A percentile compares a stretch with the other conserved stretches of the same genome.
phyloP scores from a whole-genome alignment of 2,797 vertebrate genomes.

The Typhlichthys eigenmanni region DNA sequence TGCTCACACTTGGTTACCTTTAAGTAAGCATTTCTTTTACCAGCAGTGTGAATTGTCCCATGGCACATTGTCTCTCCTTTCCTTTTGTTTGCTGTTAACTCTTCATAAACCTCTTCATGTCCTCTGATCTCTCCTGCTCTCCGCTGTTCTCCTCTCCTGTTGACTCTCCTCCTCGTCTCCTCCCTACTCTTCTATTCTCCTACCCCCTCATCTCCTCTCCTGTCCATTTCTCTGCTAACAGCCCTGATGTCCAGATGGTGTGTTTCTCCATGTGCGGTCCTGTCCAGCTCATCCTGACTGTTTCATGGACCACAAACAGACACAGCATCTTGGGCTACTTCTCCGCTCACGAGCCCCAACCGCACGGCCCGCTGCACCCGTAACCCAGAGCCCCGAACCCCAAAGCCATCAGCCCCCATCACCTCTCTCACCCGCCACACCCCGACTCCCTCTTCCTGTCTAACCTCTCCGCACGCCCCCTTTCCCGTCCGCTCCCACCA shows the following conservation, averaged over 20 bases:
- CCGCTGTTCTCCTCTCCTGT: not conserved
- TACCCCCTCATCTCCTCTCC: not conserved
- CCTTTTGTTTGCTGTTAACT: not conserved
- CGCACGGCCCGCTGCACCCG: constrained; percentile 23
- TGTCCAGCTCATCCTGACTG: constrained; percentile 65
- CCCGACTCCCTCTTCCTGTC: constrained; percentile 40
- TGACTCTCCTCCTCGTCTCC: not conserved
- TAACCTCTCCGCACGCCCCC: constrained; percentile 41
- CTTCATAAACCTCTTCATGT: not conserved
- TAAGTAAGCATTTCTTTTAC: constrained; percentile 27
- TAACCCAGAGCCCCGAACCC: constrained; percentile 23
- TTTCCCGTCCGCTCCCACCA: constrained; percentile 68
- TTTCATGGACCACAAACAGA: constrained; percentile 78
- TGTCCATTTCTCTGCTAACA: constrained; percentile 33
- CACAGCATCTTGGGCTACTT: constrained; percentile 61
- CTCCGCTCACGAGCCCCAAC: constrained; percentile 53
- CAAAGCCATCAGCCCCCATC: constrained; percentile 42
- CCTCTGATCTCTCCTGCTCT: not conserved
- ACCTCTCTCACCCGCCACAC: constrained; percentile 32
- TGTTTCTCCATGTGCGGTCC: constrained; percentile 72
- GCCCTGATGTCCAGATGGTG: constrained; percentile 73
- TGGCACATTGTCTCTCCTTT: not conserved
- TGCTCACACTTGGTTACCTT: constrained; percentile 38
- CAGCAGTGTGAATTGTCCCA: constrained; percentile 27
- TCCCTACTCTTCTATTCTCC: not conserved